Evolutionary conservation across 1,140 invertebrate species (phyloP), one percentile per base, ranked within the genome.

Genomic region (Listronotus oregonensis): DNA sequence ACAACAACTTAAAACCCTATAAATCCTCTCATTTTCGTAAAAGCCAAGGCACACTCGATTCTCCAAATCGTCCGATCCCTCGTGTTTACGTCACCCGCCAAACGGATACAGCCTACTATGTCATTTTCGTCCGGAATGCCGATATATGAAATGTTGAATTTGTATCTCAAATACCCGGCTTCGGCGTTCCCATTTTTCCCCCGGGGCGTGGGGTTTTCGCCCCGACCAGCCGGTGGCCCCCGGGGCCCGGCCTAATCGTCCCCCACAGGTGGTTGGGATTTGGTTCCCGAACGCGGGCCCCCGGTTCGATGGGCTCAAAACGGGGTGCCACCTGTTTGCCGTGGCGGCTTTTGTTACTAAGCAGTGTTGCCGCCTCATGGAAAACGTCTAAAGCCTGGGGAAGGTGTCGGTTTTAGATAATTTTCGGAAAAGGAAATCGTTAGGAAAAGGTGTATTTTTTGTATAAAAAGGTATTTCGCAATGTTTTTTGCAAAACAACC

Each of bases 241-340:
- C 59, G 40, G 47, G 44, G 34, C 21, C 52, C 43, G 27, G 37
- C 60, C 51, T 55, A 15, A 31, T 10, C 52, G 44, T 14, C 56
- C 63, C 64, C 64, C 64, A 66, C 64, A 66, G 64, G 64, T 66
- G 64, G 64, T 66, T 66, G 32, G 14, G 15, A 32, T n/a, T n/a
- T 7, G 17, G 21, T 27, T 14, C 4, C 2, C 21, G 21, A 21
- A 66, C 37, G 37, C 27, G 27, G 64, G 56, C 64, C 17, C 39
- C 56, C 47, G 21, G 11, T 31, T 37, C 15, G 31, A 46, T 64
- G 47, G 55, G 59, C 37, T 31, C 47, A 52, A 37, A 50, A 27
- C 49, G 59, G 59, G 60, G 51, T 54, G 63, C 54, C 63, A 40
- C 37, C 52, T 9, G 55, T 10, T 50, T n/a, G n/a, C 6, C 40